These are phyloP conservation scores for Nestor notabilis DNA, from an alignment of 2,113 vertebrate species.

Conservation along the genomic window DNA sequence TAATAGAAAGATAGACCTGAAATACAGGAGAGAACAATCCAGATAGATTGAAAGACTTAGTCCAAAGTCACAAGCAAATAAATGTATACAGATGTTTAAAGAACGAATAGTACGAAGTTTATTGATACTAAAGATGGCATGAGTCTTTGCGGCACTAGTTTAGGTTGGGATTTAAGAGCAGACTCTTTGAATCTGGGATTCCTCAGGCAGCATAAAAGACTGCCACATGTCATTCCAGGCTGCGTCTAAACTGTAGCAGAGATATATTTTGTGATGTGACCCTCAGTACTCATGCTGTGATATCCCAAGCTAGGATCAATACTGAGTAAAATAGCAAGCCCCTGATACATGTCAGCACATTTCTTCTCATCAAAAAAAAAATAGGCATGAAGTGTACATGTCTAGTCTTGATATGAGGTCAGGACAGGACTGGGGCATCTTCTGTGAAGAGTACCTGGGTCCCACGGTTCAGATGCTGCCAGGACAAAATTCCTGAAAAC, in stretches of 20 bases:
- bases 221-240: not conserved
- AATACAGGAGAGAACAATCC: not conserved
- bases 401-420: not conserved
- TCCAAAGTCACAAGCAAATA: not conserved
- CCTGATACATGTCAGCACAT: not conserved
- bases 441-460: not conserved
- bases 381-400: rapidly evolving
- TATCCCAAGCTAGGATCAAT: not conserved
- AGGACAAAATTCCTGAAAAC: not conserved
- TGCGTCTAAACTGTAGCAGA: not conserved
- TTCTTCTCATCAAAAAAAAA: not conserved
- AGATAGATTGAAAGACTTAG: not conserved
- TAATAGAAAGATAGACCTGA: rapidly evolving
- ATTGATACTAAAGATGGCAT: rapidly evolving
- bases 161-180: not conserved
- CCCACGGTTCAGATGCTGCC: not conserved
- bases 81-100: not conserved
- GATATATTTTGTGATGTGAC: not conserved
- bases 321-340: not conserved
- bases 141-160: not conserved
- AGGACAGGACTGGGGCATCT: not conserved
- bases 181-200: not conserved
- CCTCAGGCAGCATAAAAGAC: not conserved
- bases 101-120: not conserved
- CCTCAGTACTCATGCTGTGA: not conserved